These are phyloP conservation scores for Chloropsis hardwickii DNA, from an alignment of 2,113 vertebrate species.

Conservation along the genomic window DNA sequence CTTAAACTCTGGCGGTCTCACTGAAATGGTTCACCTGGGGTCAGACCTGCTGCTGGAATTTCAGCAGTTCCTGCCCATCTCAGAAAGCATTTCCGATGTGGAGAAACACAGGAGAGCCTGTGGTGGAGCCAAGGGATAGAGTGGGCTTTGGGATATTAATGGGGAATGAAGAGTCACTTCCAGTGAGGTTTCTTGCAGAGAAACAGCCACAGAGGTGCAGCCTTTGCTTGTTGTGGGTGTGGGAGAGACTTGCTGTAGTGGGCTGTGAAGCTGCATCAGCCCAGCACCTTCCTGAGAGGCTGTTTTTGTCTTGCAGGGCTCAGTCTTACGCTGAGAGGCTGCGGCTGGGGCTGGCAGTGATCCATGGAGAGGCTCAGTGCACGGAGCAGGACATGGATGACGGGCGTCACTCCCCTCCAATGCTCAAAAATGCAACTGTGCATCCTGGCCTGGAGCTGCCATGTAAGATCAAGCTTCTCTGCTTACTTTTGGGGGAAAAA, in stretches of 20 bases:
- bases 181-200: not conserved
- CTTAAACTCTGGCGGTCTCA: not conserved
- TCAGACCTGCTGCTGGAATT: not conserved
- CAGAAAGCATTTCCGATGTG: not conserved
- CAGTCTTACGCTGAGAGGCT: slow-evolving; percentile 95
- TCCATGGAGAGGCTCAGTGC: slow-evolving; percentile 95
- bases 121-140: not conserved
- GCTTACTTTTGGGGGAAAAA: not conserved
- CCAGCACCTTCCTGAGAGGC: not conserved
- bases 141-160: not conserved
- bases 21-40: not conserved
- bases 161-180: not conserved
- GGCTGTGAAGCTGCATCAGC: not conserved
- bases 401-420: slow-evolving; percentile 91
- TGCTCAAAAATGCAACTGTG: slow-evolving; percentile 88
- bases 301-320: slow-evolving; percentile 74
- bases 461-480: slow-evolving; percentile 75
- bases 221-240: not conserved
- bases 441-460: slow-evolving; percentile 93
- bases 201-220: not conserved
- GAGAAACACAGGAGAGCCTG: not conserved
- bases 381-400: slow-evolving; percentile 97
- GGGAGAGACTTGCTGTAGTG: not conserved
- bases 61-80: not conserved
- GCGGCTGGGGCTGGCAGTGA: slow-evolving; percentile 92